Evolutionary conservation across 2,888 invertebrate species (phyloP), one percentile per base, ranked within the genome.

Genomic region (Chelonus formosanus): DNA sequence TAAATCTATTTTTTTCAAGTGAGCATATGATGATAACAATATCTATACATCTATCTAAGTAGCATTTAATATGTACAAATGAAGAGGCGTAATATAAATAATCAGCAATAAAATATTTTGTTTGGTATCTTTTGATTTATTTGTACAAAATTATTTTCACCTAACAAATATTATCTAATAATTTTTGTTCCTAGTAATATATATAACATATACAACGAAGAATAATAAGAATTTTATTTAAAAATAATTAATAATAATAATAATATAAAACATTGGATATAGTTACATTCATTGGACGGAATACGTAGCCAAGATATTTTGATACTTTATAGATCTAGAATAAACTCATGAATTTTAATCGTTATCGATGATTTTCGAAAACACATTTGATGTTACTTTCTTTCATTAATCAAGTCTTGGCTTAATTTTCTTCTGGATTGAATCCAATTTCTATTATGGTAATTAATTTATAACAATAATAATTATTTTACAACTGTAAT

Each of bases 191-290:
- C 62, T 62, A 70, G 62, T 61, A 71, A 69, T 71, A 70, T 65
- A 73, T 70, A 71, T 69, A 74, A 72, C 60, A 77, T 73, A 67
- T 48, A 52, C 48, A 52, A 52, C 36, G 52, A 48, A 32, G 40
- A 52, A 60, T 60, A 60, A 20, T 47, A 3, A 54, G 5, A n/a
- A 8, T 7, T 20, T 20, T 20, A 20, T 20, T 20, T 20, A 20
- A 20, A 20, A 20, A 20, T 20, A 20, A 55, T 5, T 8, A 36
- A 55, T 43, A 57, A 20, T 48, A 48, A 31, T 48, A 48, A 48
- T 57, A 45, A 31, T 45, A 6, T 50, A 32, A 52, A 52, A 43
- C 43, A 52, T 52, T 36, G 40, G 32, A 50, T 48, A 59, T 52
- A 52, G 52, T 60, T 60, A 52, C 50, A 52, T 60, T 32, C 7